These are phyloP conservation scores for Macropodus opercularis DNA, from an alignment of 2,797 vertebrate species.

Conservation along the genomic window DNA sequence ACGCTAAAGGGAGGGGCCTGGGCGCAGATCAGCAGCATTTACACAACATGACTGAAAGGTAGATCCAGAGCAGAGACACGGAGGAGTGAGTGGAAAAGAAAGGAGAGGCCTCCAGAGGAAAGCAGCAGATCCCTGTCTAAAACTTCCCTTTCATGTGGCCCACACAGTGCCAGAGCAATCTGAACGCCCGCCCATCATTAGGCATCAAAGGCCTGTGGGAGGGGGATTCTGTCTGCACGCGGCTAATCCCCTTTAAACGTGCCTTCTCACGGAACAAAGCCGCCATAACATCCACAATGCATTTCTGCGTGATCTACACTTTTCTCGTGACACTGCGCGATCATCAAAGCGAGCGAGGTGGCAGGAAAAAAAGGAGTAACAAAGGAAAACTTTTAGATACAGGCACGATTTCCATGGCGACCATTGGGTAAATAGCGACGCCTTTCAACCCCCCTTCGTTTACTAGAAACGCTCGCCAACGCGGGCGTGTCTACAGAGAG, in stretches of 20 bases:
- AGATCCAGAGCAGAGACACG: conserved; percentile 46
- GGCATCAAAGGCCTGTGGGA: conserved; percentile 74
- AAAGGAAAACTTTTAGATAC: conserved; percentile 24
- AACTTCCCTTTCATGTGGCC: conserved; percentile 75
- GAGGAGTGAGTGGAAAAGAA: conserved; percentile 65
- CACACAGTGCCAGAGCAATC: conserved; percentile 77
- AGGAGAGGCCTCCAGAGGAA: conserved; percentile 63
- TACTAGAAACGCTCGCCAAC: conserved; percentile 21
- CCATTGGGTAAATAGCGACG: neutral
- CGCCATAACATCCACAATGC: conserved; percentile 64
- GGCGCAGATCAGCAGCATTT: conserved; percentile 47
- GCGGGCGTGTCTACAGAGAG: conserved; percentile 20
- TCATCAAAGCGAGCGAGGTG: conserved; percentile 50
- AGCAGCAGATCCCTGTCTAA: conserved; percentile 64
- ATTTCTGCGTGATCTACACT: conserved; percentile 41
- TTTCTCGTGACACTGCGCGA: conserved; percentile 22
- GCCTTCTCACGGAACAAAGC: conserved; percentile 71
- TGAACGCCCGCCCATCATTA: conserved; percentile 72
- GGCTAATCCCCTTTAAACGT: conserved; percentile 71
- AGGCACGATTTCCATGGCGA: conserved; percentile 3
- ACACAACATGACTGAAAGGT: conserved; percentile 56
- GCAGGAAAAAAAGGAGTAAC: conserved; percentile 22
- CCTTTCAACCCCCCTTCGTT: neutral
- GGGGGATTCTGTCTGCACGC: conserved; percentile 66
- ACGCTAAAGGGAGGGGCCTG: conserved; percentile 7